Conservation (phyloP, 2,797 vertebrate genomes). For the Pseudopleuronectes americanus region DNA sequence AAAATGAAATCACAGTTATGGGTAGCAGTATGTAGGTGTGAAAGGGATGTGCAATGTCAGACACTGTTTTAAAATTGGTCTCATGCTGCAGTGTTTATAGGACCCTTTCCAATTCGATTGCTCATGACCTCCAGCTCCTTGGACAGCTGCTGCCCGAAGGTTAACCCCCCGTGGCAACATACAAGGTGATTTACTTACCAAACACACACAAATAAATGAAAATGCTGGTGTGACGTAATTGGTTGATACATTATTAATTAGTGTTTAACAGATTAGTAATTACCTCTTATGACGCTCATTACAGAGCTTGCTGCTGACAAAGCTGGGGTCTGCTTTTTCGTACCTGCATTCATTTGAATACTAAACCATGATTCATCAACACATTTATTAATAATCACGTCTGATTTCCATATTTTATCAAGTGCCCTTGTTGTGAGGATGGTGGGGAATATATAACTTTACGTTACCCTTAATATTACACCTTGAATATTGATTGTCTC, state of each 20-base stretch:
- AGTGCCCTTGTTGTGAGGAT: slow-evolving; percentile 12
- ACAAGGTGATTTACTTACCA: slow-evolving; percentile 23
- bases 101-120: slow-evolving; percentile 11
- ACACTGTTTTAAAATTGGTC: slow-evolving; percentile 20
- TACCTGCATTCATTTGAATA: slow-evolving; percentile 41
- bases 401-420: slow-evolving; percentile 31
- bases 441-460: neutral
- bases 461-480: slow-evolving; percentile 15
- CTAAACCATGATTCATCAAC: slow-evolving; percentile 7
- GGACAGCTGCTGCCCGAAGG: slow-evolving; percentile 38
- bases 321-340: neutral
- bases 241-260: neutral
- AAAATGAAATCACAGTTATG: slow-evolving; percentile 37
- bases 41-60: slow-evolving; percentile 30
- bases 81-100: slow-evolving; percentile 33
- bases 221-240: neutral
- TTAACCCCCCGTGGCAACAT: slow-evolving; percentile 7
- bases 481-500: slow-evolving; percentile 36
- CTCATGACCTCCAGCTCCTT: slow-evolving; percentile 28
- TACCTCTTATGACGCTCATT: neutral
- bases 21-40: slow-evolving; percentile 26
- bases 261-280: neutral
- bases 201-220: slow-evolving; percentile 6
- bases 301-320: neutral
- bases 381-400: slow-evolving; percentile 37